Evolutionary conservation across 2,888 invertebrate genomes (phyloP), one percentile per base, ranked within the genome.

Genomic region (Altica lythri): DNA sequence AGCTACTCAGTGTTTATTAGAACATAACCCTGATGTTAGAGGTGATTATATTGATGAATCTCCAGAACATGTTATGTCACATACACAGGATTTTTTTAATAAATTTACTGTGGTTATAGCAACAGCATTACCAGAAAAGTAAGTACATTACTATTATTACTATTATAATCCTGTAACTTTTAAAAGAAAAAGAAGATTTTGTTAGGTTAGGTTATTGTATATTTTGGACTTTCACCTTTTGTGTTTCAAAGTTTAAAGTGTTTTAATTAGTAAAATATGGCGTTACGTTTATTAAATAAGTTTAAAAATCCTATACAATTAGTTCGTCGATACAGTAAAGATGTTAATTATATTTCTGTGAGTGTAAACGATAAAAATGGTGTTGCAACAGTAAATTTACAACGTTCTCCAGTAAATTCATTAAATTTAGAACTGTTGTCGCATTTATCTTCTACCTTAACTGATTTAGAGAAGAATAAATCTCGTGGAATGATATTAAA

Each of bases 41-140:
- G 97, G 97, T 0, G 92, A 95, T 77, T 92, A 88, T 69, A 88
- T 97, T 17, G 94, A 93, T 69, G 95, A 96, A 79, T 86, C 87
- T 57, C 83, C 89, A 22, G 92, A 95, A 66, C 87, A 89, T 72
- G 83, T 96, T 54, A 78, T 97, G 45, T 82, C 86, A 56, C 89
- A 92, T 71, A 91, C 92, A 66, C 90, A 93, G 8, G 88, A 88
- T 50, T 95, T 94, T 75, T 95, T 97, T 72, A 86, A 88, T 56
- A 83, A 84, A 48, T 98, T 96, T 69, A 85, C 86, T 67, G 84
- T 96, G 27, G 95, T 99, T 2, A 85, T 96, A 67, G 90, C 89
- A 17, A 88, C 89, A 45, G 81, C 86, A 43, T 72, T 95, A 34
- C 80, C 83, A 63, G 93, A 94, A 78, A 87, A 83, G 83, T 81